These are phyloP conservation scores for Onchidella celtica DNA, from an alignment of 2,888 invertebrate genomes.

Conservation along the genomic window DNA sequence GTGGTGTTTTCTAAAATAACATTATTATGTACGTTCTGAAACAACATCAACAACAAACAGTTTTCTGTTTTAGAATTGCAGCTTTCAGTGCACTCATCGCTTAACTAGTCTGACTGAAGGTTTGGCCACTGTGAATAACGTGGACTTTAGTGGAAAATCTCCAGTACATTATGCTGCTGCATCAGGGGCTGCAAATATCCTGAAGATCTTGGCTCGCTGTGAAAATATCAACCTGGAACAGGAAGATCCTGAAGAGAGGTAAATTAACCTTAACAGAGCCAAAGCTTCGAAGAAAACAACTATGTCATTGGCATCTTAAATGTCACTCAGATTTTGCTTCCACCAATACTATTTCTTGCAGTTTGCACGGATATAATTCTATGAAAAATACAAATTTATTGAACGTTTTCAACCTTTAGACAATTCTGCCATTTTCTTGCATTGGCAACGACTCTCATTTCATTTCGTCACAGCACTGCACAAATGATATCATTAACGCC, in stretches of 20 bases:
- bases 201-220: conserved; percentile 58
- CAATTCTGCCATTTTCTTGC: too few relatives aligned
- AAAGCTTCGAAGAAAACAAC: too few relatives aligned
- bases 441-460: too few relatives aligned
- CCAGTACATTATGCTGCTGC: conserved; percentile 75
- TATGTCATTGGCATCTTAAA: neutral
- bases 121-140: conserved; percentile 55
- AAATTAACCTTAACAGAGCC: neutral
- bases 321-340: neutral
- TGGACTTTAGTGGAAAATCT: conserved; percentile 72
- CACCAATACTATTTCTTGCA: too few relatives aligned
- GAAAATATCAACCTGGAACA: conserved; percentile 53
- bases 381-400: too few relatives aligned
- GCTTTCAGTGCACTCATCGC: conserved; percentile 11
- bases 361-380: too few relatives aligned
- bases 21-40: too few relatives aligned
- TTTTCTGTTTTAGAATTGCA: conserved; percentile 14
- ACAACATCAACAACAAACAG: too few relatives aligned
- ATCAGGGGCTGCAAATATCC: conserved; percentile 67
- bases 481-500: too few relatives aligned
- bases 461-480: too few relatives aligned
- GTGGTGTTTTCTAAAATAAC: too few relatives aligned
- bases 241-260: conserved; percentile 66
- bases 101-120: conserved; percentile 49
- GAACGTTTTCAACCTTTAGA: too few relatives aligned